Evolutionary conservation across 1,140 invertebrate genomes (phyloP).

Genomic region (Hydropsyche tenuis): DNA sequence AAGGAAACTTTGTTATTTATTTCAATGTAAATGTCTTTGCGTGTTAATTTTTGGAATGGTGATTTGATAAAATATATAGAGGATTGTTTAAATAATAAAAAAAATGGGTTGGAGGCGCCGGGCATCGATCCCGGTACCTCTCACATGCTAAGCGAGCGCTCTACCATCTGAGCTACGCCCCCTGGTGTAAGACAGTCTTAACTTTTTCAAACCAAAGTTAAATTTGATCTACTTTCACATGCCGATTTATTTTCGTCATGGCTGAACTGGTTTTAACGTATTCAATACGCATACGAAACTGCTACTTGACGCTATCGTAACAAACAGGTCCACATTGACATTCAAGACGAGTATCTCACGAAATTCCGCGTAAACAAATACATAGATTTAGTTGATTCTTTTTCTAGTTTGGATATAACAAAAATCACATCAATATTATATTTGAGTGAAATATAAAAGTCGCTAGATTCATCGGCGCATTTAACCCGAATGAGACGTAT

Average conservation of each 20-base stretch:
- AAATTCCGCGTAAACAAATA: no score
- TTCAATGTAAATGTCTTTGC: neutral
- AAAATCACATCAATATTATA: no score
- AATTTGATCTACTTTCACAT: neutral
- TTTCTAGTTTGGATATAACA: no score
- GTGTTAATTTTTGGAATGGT: neutral
- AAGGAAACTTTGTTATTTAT: no score
- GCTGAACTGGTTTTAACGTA: neutral
- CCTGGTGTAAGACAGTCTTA: conserved; percentile 51
- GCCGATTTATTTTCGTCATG: neutral
- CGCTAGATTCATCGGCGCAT: no score
- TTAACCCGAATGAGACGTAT: no score
- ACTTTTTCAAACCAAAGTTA: neutral
- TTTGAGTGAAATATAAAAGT: no score
- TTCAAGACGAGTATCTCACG: no score
- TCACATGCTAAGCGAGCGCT: conserved; percentile 88
- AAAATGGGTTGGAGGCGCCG: conserved; percentile 56
- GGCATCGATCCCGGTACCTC: conserved; percentile 86
- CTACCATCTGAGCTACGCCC: conserved; percentile 87
- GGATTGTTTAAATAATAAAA: neutral
- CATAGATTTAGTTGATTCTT: no score
- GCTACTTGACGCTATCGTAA: neutral
- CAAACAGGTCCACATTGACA: no score
- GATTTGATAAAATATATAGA: no score
- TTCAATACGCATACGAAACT: neutral